A percentile compares a stretch with the other conserved stretches of the same genome.
These are phyloP conservation scores for Oreochromis spilurus DNA, from an alignment of 2,113 vertebrate genomes.

Conservation along the genomic window DNA sequence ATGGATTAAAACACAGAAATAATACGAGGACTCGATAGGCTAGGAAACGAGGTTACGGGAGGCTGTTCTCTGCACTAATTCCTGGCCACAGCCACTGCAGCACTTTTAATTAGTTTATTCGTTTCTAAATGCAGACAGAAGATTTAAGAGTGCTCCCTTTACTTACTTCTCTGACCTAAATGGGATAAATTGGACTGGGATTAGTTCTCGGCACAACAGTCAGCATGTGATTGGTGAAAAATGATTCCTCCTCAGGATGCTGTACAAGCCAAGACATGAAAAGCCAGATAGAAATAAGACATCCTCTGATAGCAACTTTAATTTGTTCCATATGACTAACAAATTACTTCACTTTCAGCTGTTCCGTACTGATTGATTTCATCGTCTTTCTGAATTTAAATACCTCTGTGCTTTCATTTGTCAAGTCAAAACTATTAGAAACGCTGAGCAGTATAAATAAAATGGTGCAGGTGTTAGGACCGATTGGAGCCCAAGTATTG, in stretches of 20 bases:
- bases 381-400: neutral
- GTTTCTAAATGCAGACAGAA: conserved; percentile 58
- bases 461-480: neutral
- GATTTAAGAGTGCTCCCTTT: conserved; percentile 53
- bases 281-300: conserved; percentile 1
- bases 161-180: conserved; percentile 62
- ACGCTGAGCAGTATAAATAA: neutral
- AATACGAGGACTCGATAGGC: conserved; percentile 14
- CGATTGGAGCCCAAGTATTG: neutral
- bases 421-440: neutral
- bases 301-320: neutral
- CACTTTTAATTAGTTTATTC: conserved; percentile 65
- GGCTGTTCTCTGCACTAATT: conserved; percentile 26
- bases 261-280: neutral
- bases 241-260: conserved; percentile 20
- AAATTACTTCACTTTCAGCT: neutral
- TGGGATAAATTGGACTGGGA: conserved; percentile 65
- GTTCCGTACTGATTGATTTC: neutral
- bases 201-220: conserved; percentile 53
- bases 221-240: conserved; percentile 38
- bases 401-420: neutral
- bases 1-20: conserved; percentile 16
- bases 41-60: conserved; percentile 37
- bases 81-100: conserved; percentile 36
- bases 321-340: neutral